These are phyloP conservation scores for Cephus cinctus DNA, from an alignment of 1,140 invertebrate species.

Conservation along the genomic window DNA sequence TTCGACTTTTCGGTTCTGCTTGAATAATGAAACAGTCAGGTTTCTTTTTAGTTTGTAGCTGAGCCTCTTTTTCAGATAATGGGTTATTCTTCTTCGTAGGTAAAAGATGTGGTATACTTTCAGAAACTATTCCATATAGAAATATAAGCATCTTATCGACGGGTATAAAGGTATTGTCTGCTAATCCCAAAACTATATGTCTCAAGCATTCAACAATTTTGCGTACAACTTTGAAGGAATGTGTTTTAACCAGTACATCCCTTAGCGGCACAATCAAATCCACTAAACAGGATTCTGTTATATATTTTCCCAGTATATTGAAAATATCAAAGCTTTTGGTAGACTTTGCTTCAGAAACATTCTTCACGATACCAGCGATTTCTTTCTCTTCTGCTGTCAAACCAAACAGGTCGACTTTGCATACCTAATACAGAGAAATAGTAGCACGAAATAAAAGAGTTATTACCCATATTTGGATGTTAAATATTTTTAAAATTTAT, in stretches of 20 bases:
- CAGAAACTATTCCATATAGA: conserved; percentile 74
- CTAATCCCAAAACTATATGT: conserved; percentile 75
- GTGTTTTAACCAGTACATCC: conserved; percentile 72
- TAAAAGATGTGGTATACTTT: conserved; percentile 72
- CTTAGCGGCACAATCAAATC: conserved; percentile 82
- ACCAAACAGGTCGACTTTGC: conserved; percentile 87
- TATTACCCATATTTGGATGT: too few relatives aligned
- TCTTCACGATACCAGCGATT: conserved; percentile 76
- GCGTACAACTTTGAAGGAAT: conserved; percentile 76
- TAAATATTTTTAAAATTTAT: conserved; percentile 5
- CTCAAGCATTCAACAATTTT: conserved; percentile 81
- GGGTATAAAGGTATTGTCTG: conserved; percentile 75
- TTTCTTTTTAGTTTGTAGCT: conserved; percentile 54
- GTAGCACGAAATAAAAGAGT: conserved; percentile 13
- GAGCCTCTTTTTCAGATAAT: conserved; percentile 55
- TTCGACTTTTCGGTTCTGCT: conserved; percentile 64
- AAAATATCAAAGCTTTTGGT: conserved; percentile 89
- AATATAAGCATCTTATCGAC: conserved; percentile 76
- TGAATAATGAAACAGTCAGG: conserved; percentile 71
- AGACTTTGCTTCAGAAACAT: conserved; percentile 76
- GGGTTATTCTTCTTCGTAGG: conserved; percentile 58
- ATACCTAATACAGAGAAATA: conserved; percentile 58
- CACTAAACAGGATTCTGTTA: conserved; percentile 74
- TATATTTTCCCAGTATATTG: conserved; percentile 75
- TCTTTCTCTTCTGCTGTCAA: conserved; percentile 89